A percentile compares a stretch with the other conserved stretches of the same genome.
Evolutionary conservation across 2,113 vertebrate genomes (phyloP).

Genomic region (Tetrax tetrax): DNA sequence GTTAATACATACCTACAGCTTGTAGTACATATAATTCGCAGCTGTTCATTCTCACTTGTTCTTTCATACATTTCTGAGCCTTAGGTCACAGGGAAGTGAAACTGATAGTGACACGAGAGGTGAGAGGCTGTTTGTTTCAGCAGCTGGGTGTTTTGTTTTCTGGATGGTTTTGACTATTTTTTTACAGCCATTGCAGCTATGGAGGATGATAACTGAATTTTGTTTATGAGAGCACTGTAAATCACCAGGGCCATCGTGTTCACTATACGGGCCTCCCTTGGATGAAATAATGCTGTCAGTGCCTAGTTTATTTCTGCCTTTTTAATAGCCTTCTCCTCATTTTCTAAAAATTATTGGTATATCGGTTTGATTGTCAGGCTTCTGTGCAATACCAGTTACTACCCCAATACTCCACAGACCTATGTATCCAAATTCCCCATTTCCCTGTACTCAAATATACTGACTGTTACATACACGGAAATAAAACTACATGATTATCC

Average conservation of each 20-base stretch:
- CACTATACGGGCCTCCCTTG: neutral
- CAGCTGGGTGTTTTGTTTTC: slow-evolving; percentile 30
- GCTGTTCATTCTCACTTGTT: slow-evolving; percentile 57
- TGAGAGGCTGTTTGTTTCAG: slow-evolving; percentile 21
- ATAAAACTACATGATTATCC: neutral
- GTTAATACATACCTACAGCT: neutral
- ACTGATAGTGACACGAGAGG: neutral
- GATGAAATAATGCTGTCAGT: neutral
- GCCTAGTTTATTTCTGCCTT: neutral
- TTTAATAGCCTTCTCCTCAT: neutral
- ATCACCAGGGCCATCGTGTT: neutral
- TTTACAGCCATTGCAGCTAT: neutral
- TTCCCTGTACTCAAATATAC: neutral
- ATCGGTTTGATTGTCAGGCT: neutral
- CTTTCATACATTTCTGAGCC: slow-evolving; percentile 51
- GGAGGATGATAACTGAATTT: neutral
- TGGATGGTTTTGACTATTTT: slow-evolving; percentile 3
- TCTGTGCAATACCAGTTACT: neutral
- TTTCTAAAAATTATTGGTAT: neutral
- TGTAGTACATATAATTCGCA: neutral
- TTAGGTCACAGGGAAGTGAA: slow-evolving; percentile 37
- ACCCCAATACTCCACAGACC: neutral
- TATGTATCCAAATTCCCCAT: neutral
- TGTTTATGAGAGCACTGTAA: neutral
- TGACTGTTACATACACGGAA: neutral